Conservation (phyloP, 2,888 invertebrate species). For the Nemoura dubitans region DNA sequence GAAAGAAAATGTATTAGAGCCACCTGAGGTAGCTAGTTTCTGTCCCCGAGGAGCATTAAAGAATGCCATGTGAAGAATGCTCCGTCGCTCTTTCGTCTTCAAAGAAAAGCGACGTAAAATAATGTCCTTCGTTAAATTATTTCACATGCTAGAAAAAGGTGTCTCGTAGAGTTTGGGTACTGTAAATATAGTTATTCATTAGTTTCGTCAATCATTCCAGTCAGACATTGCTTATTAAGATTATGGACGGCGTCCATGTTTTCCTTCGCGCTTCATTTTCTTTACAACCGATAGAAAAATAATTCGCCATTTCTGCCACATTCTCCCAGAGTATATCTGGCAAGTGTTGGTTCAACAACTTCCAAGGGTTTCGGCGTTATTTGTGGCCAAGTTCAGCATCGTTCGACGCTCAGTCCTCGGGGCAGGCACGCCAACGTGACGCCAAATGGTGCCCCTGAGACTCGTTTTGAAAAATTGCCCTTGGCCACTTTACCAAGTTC, state of each 20-base stretch:
- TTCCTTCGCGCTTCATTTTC: no score
- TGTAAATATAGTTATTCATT: no score
- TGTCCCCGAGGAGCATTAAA: background rate
- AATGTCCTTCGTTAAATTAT: background rate
- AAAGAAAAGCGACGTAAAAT: background rate
- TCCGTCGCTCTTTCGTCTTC: background rate
- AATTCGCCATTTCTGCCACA: no score
- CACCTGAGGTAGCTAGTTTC: conserved; percentile 12
- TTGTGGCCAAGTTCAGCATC: background rate
- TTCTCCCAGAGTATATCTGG: background rate
- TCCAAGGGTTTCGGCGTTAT: background rate
- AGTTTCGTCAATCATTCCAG: no score
- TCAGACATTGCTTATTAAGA: no score
- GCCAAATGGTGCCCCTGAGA: conserved; percentile 17
- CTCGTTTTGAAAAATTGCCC: conserved; percentile 39
- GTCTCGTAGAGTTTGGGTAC: background rate
- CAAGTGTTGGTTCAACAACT: background rate
- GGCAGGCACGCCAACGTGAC: background rate
- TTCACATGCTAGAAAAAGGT: background rate
- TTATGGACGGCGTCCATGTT: no score
- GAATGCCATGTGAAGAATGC: conserved; percentile 4
- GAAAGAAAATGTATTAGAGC: conserved; percentile 1
- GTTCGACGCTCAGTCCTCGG: background rate
- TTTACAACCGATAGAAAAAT: no score
- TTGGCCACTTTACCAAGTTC: conserved; percentile 21